These are phyloP conservation scores for Sarcophilus harrisii DNA, from an alignment of 2,797 vertebrate species.

Conservation along the genomic window DNA sequence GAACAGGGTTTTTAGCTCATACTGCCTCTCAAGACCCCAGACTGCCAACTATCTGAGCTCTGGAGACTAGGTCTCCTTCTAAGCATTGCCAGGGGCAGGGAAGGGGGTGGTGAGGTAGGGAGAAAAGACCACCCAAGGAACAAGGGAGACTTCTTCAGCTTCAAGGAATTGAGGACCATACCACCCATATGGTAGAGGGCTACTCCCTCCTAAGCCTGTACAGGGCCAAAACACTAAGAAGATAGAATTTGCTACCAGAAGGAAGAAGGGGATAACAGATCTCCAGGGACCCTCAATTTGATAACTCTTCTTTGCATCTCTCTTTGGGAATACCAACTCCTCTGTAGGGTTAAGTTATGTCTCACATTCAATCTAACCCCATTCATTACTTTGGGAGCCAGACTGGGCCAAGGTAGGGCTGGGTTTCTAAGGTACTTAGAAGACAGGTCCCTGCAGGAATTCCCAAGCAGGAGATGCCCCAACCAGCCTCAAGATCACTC, in stretches of 20 bases:
- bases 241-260: not conserved
- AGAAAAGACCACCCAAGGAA: conserved; percentile 6
- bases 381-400: not conserved
- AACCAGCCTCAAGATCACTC: not conserved
- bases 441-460: conserved; percentile 31
- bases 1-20: not conserved
- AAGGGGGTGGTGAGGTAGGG: not conserved
- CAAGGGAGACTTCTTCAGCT: not conserved
- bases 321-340: not conserved
- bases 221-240: not conserved
- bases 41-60: not conserved
- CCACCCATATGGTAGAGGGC: not conserved
- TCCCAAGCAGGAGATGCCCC: not conserved
- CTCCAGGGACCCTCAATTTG: not conserved
- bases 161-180: not conserved
- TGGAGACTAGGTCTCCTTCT: conserved; percentile 14
- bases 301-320: not conserved
- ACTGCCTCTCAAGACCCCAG: conserved; percentile 18
- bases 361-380: conserved; percentile 14
- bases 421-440: not conserved
- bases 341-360: not conserved
- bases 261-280: not conserved
- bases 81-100: not conserved
- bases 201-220: conserved; percentile 1
- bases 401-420: not conserved